phyloP scores from a whole-genome alignment of 1,140 invertebrate genomes.

The Macrobrachium nipponense region DNA sequence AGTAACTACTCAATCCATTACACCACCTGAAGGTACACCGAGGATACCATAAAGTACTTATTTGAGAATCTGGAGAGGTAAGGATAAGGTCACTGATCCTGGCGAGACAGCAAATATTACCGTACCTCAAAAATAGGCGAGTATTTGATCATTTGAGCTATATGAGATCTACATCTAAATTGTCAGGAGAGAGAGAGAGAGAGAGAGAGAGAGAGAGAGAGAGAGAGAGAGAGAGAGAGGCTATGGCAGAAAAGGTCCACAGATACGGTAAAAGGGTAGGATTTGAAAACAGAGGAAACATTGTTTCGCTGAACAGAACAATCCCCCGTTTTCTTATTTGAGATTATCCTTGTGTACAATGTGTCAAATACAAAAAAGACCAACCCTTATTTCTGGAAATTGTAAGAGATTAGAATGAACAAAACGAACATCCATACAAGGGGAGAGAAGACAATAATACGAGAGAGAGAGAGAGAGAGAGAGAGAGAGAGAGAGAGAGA shows the following conservation, averaged over 20 bases:
- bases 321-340: no score
- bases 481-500: conserved; percentile 10
- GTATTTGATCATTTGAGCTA: not conserved
- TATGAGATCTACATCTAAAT: not conserved
- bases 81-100: not conserved
- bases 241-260: not conserved
- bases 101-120: not conserved
- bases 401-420: not conserved
- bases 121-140: not conserved
- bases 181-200: conserved; percentile 23
- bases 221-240: conserved; percentile 12
- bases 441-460: not conserved
- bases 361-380: not conserved
- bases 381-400: not conserved
- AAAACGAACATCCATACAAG: not conserved
- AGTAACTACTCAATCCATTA: no score
- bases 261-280: not conserved
- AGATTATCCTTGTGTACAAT: no score
- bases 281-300: not conserved
- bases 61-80: not conserved
- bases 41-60: no score
- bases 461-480: conserved; percentile 26
- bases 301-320: no score
- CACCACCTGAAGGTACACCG: no score
- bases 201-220: conserved; percentile 6